Evolutionary conservation across 2,797 vertebrate species (phyloP).

Genomic region (Tinamus major): DNA sequence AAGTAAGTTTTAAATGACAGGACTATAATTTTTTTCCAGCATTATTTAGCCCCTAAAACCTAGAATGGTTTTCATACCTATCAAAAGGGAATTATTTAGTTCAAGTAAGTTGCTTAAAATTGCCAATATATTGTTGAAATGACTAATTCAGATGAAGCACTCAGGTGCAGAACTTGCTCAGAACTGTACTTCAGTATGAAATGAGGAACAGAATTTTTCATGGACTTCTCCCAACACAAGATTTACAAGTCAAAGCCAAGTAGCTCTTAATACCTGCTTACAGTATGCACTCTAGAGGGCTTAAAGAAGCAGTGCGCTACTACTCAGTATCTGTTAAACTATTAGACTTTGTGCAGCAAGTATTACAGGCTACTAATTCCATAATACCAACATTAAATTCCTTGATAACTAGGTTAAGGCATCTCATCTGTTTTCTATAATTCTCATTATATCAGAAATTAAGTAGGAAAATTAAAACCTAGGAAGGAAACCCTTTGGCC

Average conservation of each 20-base stretch:
- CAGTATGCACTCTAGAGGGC: not conserved
- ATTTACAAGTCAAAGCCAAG: constrained; percentile 32
- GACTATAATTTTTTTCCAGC: not conserved
- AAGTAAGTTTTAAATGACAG: constrained; percentile 2
- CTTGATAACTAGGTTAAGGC: not conserved
- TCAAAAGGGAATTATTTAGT: constrained; percentile 5
- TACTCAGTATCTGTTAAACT: not conserved
- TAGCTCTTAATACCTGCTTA: constrained; percentile 31
- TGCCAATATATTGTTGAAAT: not conserved
- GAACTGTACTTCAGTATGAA: not conserved
- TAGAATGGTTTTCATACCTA: not conserved
- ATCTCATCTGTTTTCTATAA: not conserved
- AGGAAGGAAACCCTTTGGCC: not conserved
- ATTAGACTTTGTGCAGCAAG: not conserved
- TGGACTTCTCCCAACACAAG: not conserved
- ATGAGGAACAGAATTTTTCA: not conserved
- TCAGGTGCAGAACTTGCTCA: not conserved
- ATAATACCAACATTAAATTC: not conserved
- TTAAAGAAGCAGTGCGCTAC: not conserved
- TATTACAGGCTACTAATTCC: not conserved
- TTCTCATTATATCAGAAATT: not conserved
- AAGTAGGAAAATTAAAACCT: not conserved
- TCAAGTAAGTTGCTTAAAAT: not conserved
- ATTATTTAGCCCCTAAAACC: not conserved
- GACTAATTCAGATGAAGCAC: not conserved